Base-by-base conservation (phyloP, 2,113 vertebrate species). In the Pygoscelis antarcticus region DNA sequence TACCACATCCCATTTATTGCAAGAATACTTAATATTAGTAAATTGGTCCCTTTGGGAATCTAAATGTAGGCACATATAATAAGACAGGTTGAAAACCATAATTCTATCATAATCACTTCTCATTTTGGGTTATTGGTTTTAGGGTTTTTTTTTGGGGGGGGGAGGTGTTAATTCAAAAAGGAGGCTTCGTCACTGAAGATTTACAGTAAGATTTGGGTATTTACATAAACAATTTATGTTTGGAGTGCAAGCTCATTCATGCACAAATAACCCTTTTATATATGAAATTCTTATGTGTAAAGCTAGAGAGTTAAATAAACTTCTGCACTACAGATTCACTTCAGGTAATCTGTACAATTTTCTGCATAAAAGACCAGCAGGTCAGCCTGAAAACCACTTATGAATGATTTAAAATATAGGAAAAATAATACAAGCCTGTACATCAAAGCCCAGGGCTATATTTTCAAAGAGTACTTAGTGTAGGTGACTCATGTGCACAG, bases 31-130 rank as follows among this genome's bases (percentile, higher is more conserved):
- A 96, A 96, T 98, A 98, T 98, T 98, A 97, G 97, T 93, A 98
- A 98, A 98, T 98, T 98, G 98, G 98, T 98, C 98, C 98, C 98
- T 98, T 97, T 97, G 98, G 98, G 98, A 98, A 97, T 98, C 97
- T 97, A 97, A 97, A 98, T 96, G 96, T 96, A 97, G 97, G 94
- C 80, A 85, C 92, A 97, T 70, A 49, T 96, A 98, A 97, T 95
- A 96, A 95, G 89, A 88, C 92, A 95, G 13, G 29, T 97, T 96
- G 89, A 98, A 98, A 98, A 96, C 92, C 58, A 57, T 97, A 97
- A 97, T 98, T 98, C 98, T 97, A 90, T 97, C 95, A 92, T 98
- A 98, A 98, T 98, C 91, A 92, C 92, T 88, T 97, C 98, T 97
- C 96, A 89, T 98, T 98, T 96, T 3, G 23, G 7, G 4, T 89